phyloP scores from a whole-genome alignment of 2,113 vertebrate genomes.

The Amphiprion ocellaris region DNA sequence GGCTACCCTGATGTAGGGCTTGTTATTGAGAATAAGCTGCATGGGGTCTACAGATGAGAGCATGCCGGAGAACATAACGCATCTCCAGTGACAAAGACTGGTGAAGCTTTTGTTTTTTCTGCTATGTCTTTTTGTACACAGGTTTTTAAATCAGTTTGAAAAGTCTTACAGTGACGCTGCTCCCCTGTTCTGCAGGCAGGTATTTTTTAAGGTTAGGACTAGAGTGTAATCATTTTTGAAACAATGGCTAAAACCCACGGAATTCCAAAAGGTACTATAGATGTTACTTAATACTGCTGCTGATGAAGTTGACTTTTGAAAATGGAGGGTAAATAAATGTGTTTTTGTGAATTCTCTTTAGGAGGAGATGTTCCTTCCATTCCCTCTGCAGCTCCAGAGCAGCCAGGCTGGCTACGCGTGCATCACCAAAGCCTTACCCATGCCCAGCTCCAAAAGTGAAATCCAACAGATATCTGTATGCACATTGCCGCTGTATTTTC shows the following conservation, averaged over 20 bases:
- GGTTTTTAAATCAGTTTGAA: background rate
- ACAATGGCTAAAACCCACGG: background rate
- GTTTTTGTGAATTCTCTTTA: slow-evolving; percentile 42
- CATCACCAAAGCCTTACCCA: slow-evolving; percentile 75
- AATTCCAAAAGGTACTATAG: background rate
- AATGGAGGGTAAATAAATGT: background rate
- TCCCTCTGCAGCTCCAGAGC: slow-evolving; percentile 71
- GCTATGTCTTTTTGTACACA: background rate
- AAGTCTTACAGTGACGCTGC: background rate
- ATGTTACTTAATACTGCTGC: background rate
- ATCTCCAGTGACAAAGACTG: slow-evolving; percentile 10
- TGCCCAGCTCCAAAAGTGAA: slow-evolving; percentile 82
- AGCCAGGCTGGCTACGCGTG: slow-evolving; percentile 76
- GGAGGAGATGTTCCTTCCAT: slow-evolving; percentile 83
- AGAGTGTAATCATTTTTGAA: background rate
- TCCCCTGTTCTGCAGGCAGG: background rate
- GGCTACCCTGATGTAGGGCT: slow-evolving; percentile 30
- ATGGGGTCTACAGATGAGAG: slow-evolving; percentile 45
- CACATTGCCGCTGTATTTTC: background rate
- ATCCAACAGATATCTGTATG: slow-evolving; percentile 85
- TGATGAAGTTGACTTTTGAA: background rate
- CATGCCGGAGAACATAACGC: slow-evolving; percentile 46
- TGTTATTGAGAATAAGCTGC: slow-evolving; percentile 50
- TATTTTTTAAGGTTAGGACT: background rate
- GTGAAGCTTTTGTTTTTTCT: slow-evolving; percentile 29